These are phyloP conservation scores for Eremophila alpestris DNA, from an alignment of 2,797 vertebrate genomes.

Conservation along the genomic window DNA sequence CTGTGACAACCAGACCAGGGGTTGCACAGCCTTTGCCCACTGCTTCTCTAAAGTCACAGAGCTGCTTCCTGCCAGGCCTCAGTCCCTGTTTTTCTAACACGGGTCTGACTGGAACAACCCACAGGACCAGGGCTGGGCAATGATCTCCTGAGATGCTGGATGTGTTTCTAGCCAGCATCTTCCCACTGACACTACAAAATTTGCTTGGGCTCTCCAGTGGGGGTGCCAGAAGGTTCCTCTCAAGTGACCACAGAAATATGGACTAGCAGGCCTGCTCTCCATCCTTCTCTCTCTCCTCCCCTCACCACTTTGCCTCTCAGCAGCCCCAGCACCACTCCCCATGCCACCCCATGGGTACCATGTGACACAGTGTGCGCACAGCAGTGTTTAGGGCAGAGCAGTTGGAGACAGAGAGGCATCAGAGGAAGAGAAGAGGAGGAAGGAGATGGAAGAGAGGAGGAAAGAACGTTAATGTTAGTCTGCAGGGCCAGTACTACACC, in stretches of 20 bases:
- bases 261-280: not conserved
- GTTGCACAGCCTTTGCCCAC: not conserved
- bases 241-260: not conserved
- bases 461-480: constrained; percentile 73
- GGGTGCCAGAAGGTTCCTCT: not conserved
- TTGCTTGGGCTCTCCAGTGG: not conserved
- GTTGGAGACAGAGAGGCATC: constrained; percentile 58
- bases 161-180: not conserved
- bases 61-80: not conserved
- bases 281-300: not conserved
- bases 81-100: not conserved
- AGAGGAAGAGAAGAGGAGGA: constrained; percentile 32
- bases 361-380: constrained; percentile 70
- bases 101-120: not conserved
- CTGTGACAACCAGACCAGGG: not conserved
- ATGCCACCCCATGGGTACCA: constrained; percentile 56
- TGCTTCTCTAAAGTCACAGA: not conserved
- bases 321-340: not conserved
- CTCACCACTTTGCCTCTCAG: not conserved
- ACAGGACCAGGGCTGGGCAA: rapidly evolving
- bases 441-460: constrained; percentile 63
- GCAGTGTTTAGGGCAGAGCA: constrained; percentile 71
- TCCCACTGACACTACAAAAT: not conserved
- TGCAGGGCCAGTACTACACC: constrained; percentile 87
- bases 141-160: not conserved